Conservation (phyloP, 2,888 invertebrate species). For the Meiosimyza decipiens region DNA sequence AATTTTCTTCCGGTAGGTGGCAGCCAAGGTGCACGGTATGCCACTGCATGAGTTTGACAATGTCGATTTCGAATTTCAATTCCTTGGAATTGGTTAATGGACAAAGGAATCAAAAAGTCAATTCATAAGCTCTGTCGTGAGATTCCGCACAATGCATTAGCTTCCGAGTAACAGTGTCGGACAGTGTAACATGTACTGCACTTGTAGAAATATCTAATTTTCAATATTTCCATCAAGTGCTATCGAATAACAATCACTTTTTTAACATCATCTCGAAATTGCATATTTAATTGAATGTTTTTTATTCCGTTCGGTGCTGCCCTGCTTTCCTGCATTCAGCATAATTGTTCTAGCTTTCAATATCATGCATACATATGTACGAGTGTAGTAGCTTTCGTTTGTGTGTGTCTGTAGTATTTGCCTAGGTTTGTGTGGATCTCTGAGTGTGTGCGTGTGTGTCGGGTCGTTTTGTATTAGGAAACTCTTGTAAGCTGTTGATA, state of each 20-base stretch:
- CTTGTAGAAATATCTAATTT: background rate
- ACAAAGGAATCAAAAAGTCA: too few relatives aligned
- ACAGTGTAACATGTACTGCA: too few relatives aligned
- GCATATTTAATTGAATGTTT: slow-evolving; percentile 28
- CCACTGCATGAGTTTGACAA: too few relatives aligned
- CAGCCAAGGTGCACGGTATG: too few relatives aligned
- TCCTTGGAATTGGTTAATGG: too few relatives aligned
- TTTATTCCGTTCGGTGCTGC: background rate
- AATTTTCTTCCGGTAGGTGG: too few relatives aligned
- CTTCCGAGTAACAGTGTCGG: too few relatives aligned
- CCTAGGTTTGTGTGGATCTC: background rate
- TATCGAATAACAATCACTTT: slow-evolving; percentile 15
- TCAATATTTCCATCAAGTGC: background rate
- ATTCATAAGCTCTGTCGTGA: too few relatives aligned
- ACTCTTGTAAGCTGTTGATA: slow-evolving; percentile 12
- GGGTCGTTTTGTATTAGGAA: background rate
- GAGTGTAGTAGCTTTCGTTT: background rate
- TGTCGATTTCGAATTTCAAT: too few relatives aligned
- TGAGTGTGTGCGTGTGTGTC: slow-evolving; percentile 1
- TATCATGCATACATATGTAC: background rate
- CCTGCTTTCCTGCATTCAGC: background rate
- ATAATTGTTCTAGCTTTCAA: background rate
- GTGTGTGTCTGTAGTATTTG: background rate
- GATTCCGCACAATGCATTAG: too few relatives aligned
- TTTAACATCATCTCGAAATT: slow-evolving; percentile 9